Base-by-base conservation (phyloP, 2,888 invertebrate species). In the Calliscelio sp. region DNA sequence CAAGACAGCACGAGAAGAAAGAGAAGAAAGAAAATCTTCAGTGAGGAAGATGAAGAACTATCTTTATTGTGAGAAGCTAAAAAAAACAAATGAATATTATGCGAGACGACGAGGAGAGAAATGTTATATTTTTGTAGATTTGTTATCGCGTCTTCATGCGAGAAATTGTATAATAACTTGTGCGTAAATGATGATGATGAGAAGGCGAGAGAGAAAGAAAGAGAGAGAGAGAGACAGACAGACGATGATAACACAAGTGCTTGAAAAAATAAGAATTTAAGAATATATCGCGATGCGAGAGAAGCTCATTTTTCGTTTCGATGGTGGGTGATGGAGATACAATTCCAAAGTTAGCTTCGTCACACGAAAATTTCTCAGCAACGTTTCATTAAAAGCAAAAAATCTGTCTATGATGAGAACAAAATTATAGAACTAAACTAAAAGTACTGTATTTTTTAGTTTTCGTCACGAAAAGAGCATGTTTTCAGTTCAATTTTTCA, bases 91-190 rank as follows among this genome's bases (percentile, higher is more conserved):
- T 20, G 51, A 71, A 41, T 81, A 86, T 49, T 46, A 46, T 46
- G 87, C n/a, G n/a, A n/a, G n/a, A n/a, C n/a, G n/a, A n/a, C n/a
- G n/a, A 88, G 90, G 90, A 85, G 82, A 86, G 75, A 86, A 90
- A 90, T 91, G 92, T 90, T 92, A 92, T 93, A 93, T 93, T 93
- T 93, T 93, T 93, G 92, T 92, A 92, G 92, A 92, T 92, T 92
- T 93, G 92, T 93, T 93, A 93, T 92, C 90, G 92, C 92, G 90
- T 92, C 89, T 90, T 89, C 89, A 91, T 91, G 91, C 91, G 91
- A 92, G 88, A 90, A 90, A 89, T 88, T 90, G 90, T 91, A 91
- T 90, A 90, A 89, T 89, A 86, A 81, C 84, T 66, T 65, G 84
- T 44, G 53, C 4, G 35, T 1, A 11, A n/a, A 14, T 22, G 35